Percentiles rank a stretch among this genome's conserved stretches.
Evolutionary conservation across 2,797 vertebrate genomes (phyloP).

Genomic region (Apogon talboti): DNA sequence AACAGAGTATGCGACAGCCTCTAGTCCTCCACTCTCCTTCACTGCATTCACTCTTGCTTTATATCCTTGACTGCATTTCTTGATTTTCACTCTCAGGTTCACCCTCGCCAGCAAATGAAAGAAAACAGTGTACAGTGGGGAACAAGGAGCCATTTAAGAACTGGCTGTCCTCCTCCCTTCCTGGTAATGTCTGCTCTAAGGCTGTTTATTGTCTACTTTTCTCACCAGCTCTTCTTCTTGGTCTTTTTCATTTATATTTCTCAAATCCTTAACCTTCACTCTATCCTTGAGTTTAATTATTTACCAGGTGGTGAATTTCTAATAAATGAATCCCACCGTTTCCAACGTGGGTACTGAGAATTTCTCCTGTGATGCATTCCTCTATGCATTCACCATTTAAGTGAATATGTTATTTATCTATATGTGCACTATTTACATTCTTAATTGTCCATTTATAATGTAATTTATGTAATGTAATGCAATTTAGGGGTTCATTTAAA

Average conservation of each 20-base stretch:
- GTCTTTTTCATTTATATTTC: neutral
- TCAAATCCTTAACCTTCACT: neutral
- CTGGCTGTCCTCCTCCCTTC: neutral
- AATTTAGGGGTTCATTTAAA: no score
- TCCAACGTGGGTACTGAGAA: no score
- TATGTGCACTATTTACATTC: no score
- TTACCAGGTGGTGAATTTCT: neutral
- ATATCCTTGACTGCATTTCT: conserved; percentile 1
- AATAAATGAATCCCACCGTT: no score
- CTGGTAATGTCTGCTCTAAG: neutral
- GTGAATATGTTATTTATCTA: no score
- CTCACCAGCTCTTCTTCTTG: neutral
- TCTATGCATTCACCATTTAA: no score
- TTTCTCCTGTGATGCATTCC: no score
- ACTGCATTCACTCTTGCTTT: neutral
- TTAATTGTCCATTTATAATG: no score
- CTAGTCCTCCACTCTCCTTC: conserved; percentile 5
- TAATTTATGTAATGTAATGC: no score
- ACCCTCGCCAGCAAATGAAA: conserved; percentile 22
- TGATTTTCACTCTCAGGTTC: conserved; percentile 16
- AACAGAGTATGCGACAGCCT: conserved; percentile 10
- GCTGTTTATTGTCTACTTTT: neutral
- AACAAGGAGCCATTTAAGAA: conserved; percentile 17
- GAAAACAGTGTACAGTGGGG: conserved; percentile 15
- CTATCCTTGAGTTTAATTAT: conserved; percentile 5